Conservation (phyloP, 2,797 vertebrate species). For the Toxotes lorentzi region DNA sequence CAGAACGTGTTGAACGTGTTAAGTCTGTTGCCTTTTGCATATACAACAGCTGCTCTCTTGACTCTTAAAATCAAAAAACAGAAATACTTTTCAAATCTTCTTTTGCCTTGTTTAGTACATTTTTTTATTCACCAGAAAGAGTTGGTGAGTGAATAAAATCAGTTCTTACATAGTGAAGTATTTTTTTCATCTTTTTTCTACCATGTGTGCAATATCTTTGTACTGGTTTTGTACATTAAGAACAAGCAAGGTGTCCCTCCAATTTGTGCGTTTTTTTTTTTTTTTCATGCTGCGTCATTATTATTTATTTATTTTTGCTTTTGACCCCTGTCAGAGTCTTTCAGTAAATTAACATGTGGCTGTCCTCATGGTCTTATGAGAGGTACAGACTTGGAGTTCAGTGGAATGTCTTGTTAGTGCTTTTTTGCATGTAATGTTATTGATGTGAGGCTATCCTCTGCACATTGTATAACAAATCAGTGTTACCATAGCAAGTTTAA, state of each 20-base stretch:
- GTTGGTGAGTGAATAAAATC: conserved; percentile 70
- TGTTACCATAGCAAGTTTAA: conserved; percentile 90
- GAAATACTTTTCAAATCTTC: conserved; percentile 46
- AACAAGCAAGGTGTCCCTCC: conserved; percentile 71
- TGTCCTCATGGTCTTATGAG: conserved; percentile 68
- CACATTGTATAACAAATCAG: conserved; percentile 93
- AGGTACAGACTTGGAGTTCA: conserved; percentile 81
- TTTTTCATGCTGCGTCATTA: conserved; percentile 68
- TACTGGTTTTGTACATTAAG: conserved; percentile 80
- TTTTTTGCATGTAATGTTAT: conserved; percentile 90
- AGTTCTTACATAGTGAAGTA: conserved; percentile 65
- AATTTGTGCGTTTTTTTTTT: conserved; percentile 47
- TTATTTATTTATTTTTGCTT: conserved; percentile 81
- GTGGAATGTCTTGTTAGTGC: conserved; percentile 85
- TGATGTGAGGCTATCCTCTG: conserved; percentile 89
- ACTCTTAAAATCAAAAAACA: conserved; percentile 51
- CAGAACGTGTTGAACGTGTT: conserved; percentile 19
- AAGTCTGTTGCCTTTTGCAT: conserved; percentile 52
- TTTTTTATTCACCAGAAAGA: conserved; percentile 58
- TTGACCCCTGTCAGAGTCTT: conserved; percentile 73
- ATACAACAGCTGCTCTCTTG: conserved; percentile 73
- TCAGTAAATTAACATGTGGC: conserved; percentile 73
- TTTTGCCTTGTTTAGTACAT: conserved; percentile 70
- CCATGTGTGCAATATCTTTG: conserved; percentile 86
- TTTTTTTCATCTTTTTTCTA: conserved; percentile 71